These are phyloP conservation scores for Phataginus tricuspis DNA, from an alignment of 2,797 vertebrate species.

Conservation along the genomic window DNA sequence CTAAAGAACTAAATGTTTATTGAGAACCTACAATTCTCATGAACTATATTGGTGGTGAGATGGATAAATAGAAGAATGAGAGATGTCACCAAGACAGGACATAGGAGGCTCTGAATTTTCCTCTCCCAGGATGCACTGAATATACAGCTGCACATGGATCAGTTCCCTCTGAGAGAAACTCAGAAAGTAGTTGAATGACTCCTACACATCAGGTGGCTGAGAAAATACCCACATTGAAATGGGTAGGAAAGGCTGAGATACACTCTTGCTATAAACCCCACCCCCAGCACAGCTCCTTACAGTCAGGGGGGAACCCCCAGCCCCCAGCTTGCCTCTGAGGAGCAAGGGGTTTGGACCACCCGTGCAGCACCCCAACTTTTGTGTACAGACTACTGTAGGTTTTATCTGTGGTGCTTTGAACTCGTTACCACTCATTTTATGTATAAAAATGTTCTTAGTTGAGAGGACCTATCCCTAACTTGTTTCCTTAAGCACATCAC, in stretches of 20 bases:
- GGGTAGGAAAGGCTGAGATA: not conserved
- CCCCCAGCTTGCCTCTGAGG: not conserved
- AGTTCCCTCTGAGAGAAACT: not conserved
- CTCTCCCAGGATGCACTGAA: not conserved
- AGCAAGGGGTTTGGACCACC: not conserved
- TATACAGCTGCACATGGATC: not conserved
- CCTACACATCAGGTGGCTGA: not conserved
- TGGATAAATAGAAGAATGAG: not conserved
- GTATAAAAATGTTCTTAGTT: slow-evolving; percentile 53
- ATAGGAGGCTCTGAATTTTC: not conserved
- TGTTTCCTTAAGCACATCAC: slow-evolving; percentile 52
- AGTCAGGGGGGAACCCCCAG: not conserved
- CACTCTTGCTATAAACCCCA: not conserved
- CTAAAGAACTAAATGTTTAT: slow-evolving; percentile 1
- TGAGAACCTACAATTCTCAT: not conserved
- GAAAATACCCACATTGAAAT: not conserved
- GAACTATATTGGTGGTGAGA: not conserved
- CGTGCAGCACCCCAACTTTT: not conserved
- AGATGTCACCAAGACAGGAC: not conserved
- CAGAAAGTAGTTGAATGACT: not conserved
- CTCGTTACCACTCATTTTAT: slow-evolving; percentile 51
- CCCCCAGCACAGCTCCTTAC: not conserved
- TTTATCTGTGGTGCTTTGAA: not conserved
- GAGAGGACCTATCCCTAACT: slow-evolving; percentile 2
- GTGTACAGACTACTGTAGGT: not conserved